Evolutionary conservation across 1,140 invertebrate species (phyloP).

Genomic region (Sinonovacula constricta): DNA sequence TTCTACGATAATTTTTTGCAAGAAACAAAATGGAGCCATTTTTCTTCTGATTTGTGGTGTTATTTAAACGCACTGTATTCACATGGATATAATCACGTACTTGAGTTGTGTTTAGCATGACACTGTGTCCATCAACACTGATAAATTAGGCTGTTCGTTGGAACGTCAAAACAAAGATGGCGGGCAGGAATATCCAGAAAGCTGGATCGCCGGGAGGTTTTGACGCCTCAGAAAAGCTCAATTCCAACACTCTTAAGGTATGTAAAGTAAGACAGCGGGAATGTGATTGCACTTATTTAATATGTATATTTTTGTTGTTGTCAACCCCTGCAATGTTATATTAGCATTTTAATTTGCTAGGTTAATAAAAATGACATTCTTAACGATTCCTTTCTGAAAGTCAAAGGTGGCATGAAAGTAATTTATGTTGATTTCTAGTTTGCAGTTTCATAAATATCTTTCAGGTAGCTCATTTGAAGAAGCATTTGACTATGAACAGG

Average conservation of each 20-base stretch:
- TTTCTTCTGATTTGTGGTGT: neutral
- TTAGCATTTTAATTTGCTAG: neutral
- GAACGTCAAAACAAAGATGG: slow-evolving; percentile 62
- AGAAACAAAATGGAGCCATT: neutral
- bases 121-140: neutral
- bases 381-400: neutral
- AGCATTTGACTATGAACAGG: no score
- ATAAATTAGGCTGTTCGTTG: neutral
- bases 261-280: neutral
- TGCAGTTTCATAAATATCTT: neutral
- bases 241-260: slow-evolving; percentile 75
- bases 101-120: neutral
- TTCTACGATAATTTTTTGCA: neutral
- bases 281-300: neutral
- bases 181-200: slow-evolving; percentile 66
- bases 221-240: slow-evolving; percentile 68
- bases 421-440: neutral
- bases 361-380: neutral
- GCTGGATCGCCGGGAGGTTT: slow-evolving; percentile 53
- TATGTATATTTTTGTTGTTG: neutral
- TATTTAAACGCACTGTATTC: neutral
- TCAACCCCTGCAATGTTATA: neutral
- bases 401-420: neutral
- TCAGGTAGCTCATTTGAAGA: no score
- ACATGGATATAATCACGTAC: neutral